Percentiles rank a stretch among this genome's conserved stretches.
phyloP scores from a whole-genome alignment of 1,140 invertebrate species.

The Trichonephila inaurata region DNA sequence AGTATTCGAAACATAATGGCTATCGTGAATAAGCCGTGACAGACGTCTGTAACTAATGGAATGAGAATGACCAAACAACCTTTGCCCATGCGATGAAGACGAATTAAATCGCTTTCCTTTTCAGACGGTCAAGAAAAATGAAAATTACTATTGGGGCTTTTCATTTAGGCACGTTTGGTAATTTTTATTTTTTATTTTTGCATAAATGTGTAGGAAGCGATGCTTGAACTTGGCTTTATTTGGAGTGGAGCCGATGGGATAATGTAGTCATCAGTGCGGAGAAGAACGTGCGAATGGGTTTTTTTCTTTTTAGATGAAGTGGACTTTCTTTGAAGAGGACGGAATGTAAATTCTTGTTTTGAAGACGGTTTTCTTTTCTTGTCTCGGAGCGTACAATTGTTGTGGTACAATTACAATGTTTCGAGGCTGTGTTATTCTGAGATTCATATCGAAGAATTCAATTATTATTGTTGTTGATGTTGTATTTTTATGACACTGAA shows the following conservation, averaged over 20 bases:
- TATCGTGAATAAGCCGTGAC: slow-evolving; percentile 33
- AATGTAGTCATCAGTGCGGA: neutral
- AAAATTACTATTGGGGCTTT: neutral
- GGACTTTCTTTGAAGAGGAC: too few species aligned
- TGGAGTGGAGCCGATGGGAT: neutral
- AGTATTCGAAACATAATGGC: neutral
- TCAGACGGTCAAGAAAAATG: neutral
- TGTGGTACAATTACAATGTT: too few species aligned
- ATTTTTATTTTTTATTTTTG: neutral
- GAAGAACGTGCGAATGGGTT: neutral
- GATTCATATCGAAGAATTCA: too few species aligned
- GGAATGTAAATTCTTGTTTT: too few species aligned
- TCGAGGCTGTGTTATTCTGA: too few species aligned
- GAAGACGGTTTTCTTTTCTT: too few species aligned
- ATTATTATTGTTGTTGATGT: too few species aligned
- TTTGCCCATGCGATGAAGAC: neutral
- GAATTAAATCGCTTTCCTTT: slow-evolving; percentile 43
- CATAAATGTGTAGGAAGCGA: neutral
- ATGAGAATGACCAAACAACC: slow-evolving; percentile 9
- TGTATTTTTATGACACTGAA: too few species aligned
- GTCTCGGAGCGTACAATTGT: too few species aligned
- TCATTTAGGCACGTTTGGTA: neutral
- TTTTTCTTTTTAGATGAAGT: neutral
- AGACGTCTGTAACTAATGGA: slow-evolving; percentile 29
- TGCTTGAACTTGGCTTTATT: slow-evolving; percentile 1